Evolutionary conservation across 2,113 vertebrate genomes (phyloP), one percentile per base, ranked within the genome.

Genomic region (Clarias batrachus): DNA sequence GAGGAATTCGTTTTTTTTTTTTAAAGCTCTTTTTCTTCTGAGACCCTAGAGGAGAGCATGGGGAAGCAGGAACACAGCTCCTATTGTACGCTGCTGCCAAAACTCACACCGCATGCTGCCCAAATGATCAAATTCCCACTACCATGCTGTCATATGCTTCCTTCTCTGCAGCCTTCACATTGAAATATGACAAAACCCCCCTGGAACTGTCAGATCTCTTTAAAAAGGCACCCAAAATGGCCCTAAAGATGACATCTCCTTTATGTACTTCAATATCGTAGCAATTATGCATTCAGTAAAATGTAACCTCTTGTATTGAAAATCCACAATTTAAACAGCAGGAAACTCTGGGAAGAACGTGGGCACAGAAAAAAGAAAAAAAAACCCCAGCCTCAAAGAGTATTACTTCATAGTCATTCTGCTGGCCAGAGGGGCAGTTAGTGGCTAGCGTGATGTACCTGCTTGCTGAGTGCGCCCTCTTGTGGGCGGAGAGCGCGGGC

Each of bases 401-500:
- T 65, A 62, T 65, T 57, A 41, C 21, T 66, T 65, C 78, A 60
- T 25, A 62, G n/a, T 62, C 23, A 73, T 30, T 17, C n/a, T 52
- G 13, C 9, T 59, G 21, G 27, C 33, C 54, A 41, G 21, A 73
- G 25, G 74, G 57, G 57, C 17, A 37, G 19, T 60, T 19, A 19
- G 56, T 80, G n/a, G 23, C 73, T 48, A 57, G 25, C 21, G 41
- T 65, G 48, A 74, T 93, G 90, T 91, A 99, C 97, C 97, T 96
- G 98, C 98, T 97, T 98, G 97, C 94, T 97, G 97, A 12, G 98
- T 99, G 93, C 95, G 95, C 87, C 95, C 96, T 90, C 91, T 93
- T 90, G 96, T 95, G 0, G 97, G 94, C 54, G 93, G 1, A 87
- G 97, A 97, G 82, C 95, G 96, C 0, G 98, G 98, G 0, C 98